Evolutionary conservation across 2,113 vertebrate species (phyloP).

Genomic region (Mesembrinibis cayennensis): DNA sequence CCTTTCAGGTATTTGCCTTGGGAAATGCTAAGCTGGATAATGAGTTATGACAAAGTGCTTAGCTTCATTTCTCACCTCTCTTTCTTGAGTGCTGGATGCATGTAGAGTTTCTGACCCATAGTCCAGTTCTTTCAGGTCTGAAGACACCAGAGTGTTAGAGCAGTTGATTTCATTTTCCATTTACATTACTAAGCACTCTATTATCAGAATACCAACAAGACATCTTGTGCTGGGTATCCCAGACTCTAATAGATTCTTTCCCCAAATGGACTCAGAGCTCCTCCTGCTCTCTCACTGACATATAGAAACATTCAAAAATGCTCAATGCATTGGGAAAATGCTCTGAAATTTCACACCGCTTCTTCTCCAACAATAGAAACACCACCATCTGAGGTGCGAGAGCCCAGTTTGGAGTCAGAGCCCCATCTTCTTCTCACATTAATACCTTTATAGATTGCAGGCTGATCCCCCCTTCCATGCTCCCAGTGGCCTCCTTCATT

Average conservation of each 20-base stretch:
- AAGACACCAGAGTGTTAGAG: neutral
- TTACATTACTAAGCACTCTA: neutral
- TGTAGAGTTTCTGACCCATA: neutral
- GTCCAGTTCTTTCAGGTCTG: neutral
- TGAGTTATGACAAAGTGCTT: neutral
- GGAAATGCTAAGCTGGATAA: neutral
- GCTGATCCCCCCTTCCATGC: neutral
- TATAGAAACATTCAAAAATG: neutral
- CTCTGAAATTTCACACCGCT: neutral
- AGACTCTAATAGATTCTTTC: neutral
- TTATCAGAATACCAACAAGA: neutral
- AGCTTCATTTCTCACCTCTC: neutral
- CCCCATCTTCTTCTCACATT: neutral
- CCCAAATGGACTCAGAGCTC: neutral
- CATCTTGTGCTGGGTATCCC: neutral
- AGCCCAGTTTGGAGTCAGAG: neutral
- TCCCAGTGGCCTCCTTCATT: neutral
- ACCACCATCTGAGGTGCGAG: neutral
- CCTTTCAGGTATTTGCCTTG: neutral
- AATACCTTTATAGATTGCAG: neutral
- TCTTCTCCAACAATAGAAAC: neutral
- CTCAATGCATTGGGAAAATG: neutral
- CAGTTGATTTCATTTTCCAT: neutral
- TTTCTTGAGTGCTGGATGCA: neutral
- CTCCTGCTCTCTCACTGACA: neutral